Evolutionary conservation across 2,797 vertebrate species (phyloP), one percentile per base, ranked within the genome.

Genomic region (Fundulus diaphanus): DNA sequence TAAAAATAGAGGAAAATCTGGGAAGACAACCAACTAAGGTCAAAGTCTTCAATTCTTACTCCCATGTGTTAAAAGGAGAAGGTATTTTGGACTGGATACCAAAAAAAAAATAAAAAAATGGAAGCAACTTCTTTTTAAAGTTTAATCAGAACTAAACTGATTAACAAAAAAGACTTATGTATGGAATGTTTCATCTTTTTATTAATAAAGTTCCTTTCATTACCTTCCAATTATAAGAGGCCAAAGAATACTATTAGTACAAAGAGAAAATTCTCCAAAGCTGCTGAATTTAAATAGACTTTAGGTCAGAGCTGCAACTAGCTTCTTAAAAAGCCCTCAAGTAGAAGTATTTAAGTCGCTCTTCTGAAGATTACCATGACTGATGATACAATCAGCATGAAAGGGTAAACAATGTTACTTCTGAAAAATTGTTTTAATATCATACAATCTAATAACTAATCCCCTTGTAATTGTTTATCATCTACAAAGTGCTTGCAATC

Each of bases 361-460:
- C 63, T 54, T 78, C 16, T 61, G 67, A 76, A 35, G 48, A 69
- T 81, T 48, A 77, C 35, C 37, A 27, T 35, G 42, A 73, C 20
- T 68, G 37, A 76, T 68, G 42, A 56, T 66, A 27, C 65, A 57
- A 81, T 82, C 69, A 61, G 33, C 9, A 31, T 74, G 66, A 79
- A 73, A 70, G 48, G 48, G 7, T 68, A 56, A 44, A 44, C 59
- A 35, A 49, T 51, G 71, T 18, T 56, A 51, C 40, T 9, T 65
- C 61, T 65, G 61, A 65, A 65, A 42, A 48, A 29, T 31, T 18
- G 22, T 68, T 77, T 75, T 3, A 51, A 40, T 73, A 31, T 27
- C 18, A 37, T 70, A 54, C 44, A 40, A n/a, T 83, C 56, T 2
- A 40, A n/a, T 2, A 40, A 16, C 33, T 1, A 68, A 65, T 48